phyloP scores from a whole-genome alignment of 2,888 invertebrate species.

The Cataglyphis cursor region DNA sequence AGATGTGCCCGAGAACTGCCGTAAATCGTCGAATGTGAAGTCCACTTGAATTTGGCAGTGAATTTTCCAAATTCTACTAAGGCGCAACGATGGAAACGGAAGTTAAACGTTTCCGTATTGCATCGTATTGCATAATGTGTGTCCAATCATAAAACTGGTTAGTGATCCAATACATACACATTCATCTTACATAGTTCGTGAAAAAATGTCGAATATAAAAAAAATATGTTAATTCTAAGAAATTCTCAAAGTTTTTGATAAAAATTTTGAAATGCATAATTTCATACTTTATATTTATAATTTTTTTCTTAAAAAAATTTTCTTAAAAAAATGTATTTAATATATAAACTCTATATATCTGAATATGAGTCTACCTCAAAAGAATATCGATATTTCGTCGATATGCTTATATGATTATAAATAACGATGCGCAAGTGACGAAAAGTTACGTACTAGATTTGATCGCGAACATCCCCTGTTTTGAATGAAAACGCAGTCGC shows the following conservation, averaged over 20 bases:
- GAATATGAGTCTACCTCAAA: not conserved
- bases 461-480: slow-evolving; percentile 60
- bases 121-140: slow-evolving; percentile 60
- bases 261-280: not conserved
- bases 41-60: slow-evolving; percentile 74
- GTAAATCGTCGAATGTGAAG: slow-evolving; percentile 74
- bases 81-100: slow-evolving; percentile 56
- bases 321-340: too few relatives aligned
- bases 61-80: slow-evolving; percentile 65
- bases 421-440: slow-evolving; percentile 26
- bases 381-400: slow-evolving; percentile 30
- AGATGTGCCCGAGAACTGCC: slow-evolving; percentile 58
- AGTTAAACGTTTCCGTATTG: slow-evolving; percentile 61
- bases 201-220: not conserved
- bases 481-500: slow-evolving; percentile 58
- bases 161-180: slow-evolving; percentile 15
- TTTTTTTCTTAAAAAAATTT: not conserved
- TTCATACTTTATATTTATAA: not conserved
- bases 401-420: slow-evolving; percentile 32
- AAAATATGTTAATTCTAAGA: not conserved
- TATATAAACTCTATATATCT: not conserved
- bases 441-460: slow-evolving; percentile 17
- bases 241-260: not conserved
- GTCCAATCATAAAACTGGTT: slow-evolving; percentile 49
- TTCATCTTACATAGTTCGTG: not conserved